Base-by-base conservation (phyloP, 2,888 invertebrate genomes). In the Agrotis clavis region DNA sequence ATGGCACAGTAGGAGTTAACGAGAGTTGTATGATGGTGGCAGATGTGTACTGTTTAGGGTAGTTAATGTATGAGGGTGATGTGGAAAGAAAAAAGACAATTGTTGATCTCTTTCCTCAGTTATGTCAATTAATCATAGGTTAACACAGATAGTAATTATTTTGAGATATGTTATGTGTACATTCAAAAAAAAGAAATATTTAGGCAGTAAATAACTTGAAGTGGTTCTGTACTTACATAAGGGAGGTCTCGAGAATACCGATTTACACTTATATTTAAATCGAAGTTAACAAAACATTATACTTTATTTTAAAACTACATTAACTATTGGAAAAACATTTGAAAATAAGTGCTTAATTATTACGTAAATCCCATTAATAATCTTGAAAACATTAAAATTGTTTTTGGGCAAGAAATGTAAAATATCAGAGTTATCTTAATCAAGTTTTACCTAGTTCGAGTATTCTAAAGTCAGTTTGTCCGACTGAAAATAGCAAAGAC, bases 1-100 rank as follows among this genome's bases (percentile, higher is more conserved):
- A 92, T 92, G 85, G 88, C 89, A 63, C 89, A 77, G 87, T 86
- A 83, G 90, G 89, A 82, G 86, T 83, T 90, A 90, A 92, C 90
- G 89, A 92, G 89, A 72, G 77, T 83, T 85, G 87, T 89, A 89
- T 91, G 86, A 87, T 80, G 69, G 63, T 71, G 70, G 85, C 93
- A 92, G 90, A 90, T 92, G 92, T 87, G 77, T 68, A 25, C 78
- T 78, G 82, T 84, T 85, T 83, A 71, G 62, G 62, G 59, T 45
- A 9, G 60, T 74, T 65, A 67, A 25, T 67, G n/a, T 70, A 73
- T 76, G 70, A 80, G 80, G 81, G 74, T 67, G 71, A 56, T 25
- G 60, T 68, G 54, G 54, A 51, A 41, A 53, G 18, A 66, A 67
- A 79, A 21, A 62, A 25, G 9, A 7, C 47, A 25, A 61, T 75